These are phyloP conservation scores for Spodoptera exigua DNA, from an alignment of 2,888 invertebrate genomes.

Conservation along the genomic window DNA sequence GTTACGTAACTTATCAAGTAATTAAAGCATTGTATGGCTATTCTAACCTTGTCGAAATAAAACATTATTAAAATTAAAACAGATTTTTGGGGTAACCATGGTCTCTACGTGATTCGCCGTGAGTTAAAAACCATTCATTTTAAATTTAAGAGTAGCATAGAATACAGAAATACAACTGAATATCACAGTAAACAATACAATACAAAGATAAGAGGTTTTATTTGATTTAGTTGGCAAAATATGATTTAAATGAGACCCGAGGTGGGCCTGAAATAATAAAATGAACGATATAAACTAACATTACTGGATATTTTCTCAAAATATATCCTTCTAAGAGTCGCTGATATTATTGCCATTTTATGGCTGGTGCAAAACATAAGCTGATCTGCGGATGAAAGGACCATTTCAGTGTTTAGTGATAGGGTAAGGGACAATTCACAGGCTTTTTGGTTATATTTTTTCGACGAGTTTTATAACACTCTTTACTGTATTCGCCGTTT, in stretches of 20 bases:
- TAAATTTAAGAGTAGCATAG: constrained; percentile 10
- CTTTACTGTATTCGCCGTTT: too few relatives aligned
- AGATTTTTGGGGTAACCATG: too few relatives aligned
- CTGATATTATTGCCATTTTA: constrained; percentile 60
- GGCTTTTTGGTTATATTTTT: constrained; percentile 1
- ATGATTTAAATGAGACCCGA: constrained; percentile 54
- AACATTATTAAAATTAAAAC: too few relatives aligned
- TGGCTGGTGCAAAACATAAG: constrained; percentile 58
- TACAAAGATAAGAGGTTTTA: constrained; percentile 36
- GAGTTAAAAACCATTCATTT: too few relatives aligned
- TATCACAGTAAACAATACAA: constrained; percentile 41
- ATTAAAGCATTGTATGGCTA: not conserved
- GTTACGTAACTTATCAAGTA: not conserved
- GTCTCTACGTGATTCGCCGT: too few relatives aligned
- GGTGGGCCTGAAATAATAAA: constrained; percentile 50
- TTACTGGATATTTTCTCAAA: constrained; percentile 61
- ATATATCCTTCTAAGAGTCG: constrained; percentile 60
- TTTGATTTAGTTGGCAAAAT: constrained; percentile 45
- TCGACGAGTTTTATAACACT: not conserved
- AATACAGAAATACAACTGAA: constrained; percentile 34
- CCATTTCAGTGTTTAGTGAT: constrained; percentile 40
- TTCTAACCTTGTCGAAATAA: too few relatives aligned
- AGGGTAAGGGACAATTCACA: constrained; percentile 26
- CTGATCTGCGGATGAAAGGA: constrained; percentile 51
- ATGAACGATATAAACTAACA: constrained; percentile 58